Evolutionary conservation across 1,140 invertebrate species (phyloP).

Genomic region (Drosophila aff.): DNA sequence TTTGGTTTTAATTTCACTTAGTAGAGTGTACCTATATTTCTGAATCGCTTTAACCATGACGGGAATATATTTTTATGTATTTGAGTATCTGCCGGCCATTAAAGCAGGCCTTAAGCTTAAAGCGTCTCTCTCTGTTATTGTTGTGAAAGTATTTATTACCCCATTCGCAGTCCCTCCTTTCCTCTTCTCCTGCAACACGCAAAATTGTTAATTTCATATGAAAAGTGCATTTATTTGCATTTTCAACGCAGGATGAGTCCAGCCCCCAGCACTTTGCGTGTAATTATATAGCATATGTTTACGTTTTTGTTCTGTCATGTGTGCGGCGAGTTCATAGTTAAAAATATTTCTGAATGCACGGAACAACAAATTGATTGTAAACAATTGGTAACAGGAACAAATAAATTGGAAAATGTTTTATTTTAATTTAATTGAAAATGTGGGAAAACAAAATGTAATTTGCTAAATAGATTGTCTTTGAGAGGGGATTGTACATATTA

Average conservation of each 20-base stretch:
- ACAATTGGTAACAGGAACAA: conserved; percentile 28
- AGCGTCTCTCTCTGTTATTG: conserved; percentile 11
- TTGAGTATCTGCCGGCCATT: conserved; percentile 40
- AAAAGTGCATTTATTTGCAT: conserved; percentile 53
- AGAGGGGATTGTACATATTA: neutral
- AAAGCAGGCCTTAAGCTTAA: conserved; percentile 15
- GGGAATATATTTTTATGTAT: conserved; percentile 8
- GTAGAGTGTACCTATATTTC: neutral
- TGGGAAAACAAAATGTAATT: conserved; percentile 21
- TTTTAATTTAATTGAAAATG: conserved; percentile 38
- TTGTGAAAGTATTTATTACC: conserved; percentile 57
- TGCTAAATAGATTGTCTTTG: conserved; percentile 8
- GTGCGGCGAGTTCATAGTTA: conserved; percentile 10
- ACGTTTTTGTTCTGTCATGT: conserved; percentile 39
- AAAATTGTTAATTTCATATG: conserved; percentile 57
- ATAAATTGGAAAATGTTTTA: conserved; percentile 41
- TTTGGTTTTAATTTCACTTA: neutral
- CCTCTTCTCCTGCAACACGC: neutral
- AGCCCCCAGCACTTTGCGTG: conserved; percentile 39
- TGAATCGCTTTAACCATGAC: neutral
- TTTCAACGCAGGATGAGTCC: conserved; percentile 17
- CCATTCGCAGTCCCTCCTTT: conserved; percentile 3
- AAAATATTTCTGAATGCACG: conserved; percentile 22
- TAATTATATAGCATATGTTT: conserved; percentile 59
- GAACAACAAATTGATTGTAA: conserved; percentile 26